A percentile compares a stretch with the other conserved stretches of the same genome.
phyloP scores from a whole-genome alignment of 2,797 vertebrate species.

The Gadopsis marmoratus region DNA sequence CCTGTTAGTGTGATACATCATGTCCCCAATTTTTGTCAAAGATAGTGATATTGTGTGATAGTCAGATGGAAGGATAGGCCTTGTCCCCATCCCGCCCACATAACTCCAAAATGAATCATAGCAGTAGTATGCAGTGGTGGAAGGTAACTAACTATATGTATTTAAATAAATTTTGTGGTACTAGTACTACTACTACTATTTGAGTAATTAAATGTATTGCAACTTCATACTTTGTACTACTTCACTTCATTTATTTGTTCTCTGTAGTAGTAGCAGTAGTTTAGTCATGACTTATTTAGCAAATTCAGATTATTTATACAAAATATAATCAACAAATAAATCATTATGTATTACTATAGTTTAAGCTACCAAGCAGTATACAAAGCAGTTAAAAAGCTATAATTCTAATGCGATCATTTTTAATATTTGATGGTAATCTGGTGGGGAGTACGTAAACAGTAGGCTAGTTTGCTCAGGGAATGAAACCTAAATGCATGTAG shows the following conservation, averaged over 20 bases:
- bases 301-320: neutral
- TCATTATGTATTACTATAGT: neutral
- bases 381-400: too few species aligned
- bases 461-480: neutral
- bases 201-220: neutral
- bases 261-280: too few species aligned
- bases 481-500: neutral
- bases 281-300: neutral
- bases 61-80: neutral
- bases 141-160: neutral
- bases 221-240: neutral
- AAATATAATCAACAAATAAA: neutral
- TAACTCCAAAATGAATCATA: neutral
- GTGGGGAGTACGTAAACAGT: neutral
- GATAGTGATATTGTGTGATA: neutral
- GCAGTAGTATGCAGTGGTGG: neutral
- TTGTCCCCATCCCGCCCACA: neutral
- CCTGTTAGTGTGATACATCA: slow-evolving; percentile 11
- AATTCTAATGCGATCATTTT: neutral
- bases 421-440: neutral
- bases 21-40: slow-evolving; percentile 2
- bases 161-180: neutral
- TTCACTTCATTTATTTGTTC: neutral
- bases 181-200: neutral
- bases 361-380: neutral